Evolutionary conservation across 2,888 invertebrate species (phyloP), one percentile per base, ranked within the genome.

Genomic region (Epinotia nisella): DNA sequence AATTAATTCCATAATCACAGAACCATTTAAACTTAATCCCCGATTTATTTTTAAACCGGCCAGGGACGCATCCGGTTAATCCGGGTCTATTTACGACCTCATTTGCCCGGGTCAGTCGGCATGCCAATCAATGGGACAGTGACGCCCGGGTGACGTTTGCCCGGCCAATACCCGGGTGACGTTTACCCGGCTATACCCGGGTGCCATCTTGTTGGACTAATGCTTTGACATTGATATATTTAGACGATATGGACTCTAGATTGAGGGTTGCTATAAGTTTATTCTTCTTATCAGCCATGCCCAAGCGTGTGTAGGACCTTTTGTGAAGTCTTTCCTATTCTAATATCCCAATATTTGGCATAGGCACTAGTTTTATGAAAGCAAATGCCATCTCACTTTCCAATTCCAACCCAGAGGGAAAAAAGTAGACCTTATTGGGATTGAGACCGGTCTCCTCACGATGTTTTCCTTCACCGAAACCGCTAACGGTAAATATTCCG

Each of bases 61-160:
- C 45, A 45, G 45, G 45, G 45, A 45, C 65, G 49, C 55, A 4
- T 55, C 67, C 66, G 17, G 66, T 62, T 72, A 56, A 62, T 62
- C 51, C 51, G 39, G 72, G 61, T 49, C 62, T 68, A 72, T 72
- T 72, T 72, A 62, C 68, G 72, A 53, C 39, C 72, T 72, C 62
- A 72, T 68, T 68, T 73, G 74, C 68, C 71, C 71, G 66, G 58
- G 71, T 62, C 67, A 66, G 60, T 61, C 53, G 71, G 49, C 60
- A 64, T 67, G 71, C 71, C 71, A 71, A 67, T 71, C 71, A 66
- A 11, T 55, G 55, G 65, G 53, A 51, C 65, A 65, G 53, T 65
- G 65, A 66, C 35, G 65, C 5, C 35, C 35, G 53, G 53, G 21
- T 45, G 55, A 55, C 15, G 45, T 15, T 15, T 15, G 15, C 45